Evolutionary conservation across 2,113 vertebrate genomes (phyloP).

Genomic region (Eidolon helvum): DNA sequence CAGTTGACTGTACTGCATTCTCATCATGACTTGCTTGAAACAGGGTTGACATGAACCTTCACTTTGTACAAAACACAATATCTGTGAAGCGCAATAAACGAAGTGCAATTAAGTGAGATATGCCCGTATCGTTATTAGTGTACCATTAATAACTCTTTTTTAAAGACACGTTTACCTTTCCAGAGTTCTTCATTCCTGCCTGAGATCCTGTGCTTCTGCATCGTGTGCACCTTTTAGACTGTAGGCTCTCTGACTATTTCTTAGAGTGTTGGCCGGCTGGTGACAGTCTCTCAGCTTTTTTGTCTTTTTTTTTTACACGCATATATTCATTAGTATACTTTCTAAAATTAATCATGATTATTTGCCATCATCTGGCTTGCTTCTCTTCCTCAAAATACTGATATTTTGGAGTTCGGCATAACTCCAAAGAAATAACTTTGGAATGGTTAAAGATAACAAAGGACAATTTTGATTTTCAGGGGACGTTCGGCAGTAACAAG

Average conservation of each 20-base stretch:
- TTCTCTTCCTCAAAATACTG: too few relatives aligned
- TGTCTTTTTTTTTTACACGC: too few relatives aligned
- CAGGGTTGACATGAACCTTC: not conserved
- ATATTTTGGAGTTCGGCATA: too few relatives aligned
- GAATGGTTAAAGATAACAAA: not conserved
- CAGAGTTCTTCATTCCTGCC: rapidly evolving
- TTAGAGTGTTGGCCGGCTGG: rapidly evolving
- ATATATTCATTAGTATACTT: too few relatives aligned
- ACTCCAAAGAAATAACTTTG: too few relatives aligned
- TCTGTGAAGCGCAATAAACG: not conserved
- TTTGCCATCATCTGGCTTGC: too few relatives aligned
- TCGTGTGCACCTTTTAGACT: rapidly evolving
- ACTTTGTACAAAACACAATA: not conserved
- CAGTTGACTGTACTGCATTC: not conserved
- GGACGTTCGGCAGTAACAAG: not conserved
- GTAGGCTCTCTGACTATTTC: not conserved
- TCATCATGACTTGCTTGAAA: not conserved
- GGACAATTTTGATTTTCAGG: not conserved
- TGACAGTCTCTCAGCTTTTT: not conserved
- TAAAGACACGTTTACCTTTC: not conserved
- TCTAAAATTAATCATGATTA: too few relatives aligned
- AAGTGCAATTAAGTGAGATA: not conserved
- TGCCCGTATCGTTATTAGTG: not conserved
- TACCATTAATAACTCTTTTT: not conserved
- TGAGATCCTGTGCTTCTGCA: not conserved